Conservation (phyloP, 1,140 invertebrate genomes). For the Caenorhabditis inopinata region DNA sequence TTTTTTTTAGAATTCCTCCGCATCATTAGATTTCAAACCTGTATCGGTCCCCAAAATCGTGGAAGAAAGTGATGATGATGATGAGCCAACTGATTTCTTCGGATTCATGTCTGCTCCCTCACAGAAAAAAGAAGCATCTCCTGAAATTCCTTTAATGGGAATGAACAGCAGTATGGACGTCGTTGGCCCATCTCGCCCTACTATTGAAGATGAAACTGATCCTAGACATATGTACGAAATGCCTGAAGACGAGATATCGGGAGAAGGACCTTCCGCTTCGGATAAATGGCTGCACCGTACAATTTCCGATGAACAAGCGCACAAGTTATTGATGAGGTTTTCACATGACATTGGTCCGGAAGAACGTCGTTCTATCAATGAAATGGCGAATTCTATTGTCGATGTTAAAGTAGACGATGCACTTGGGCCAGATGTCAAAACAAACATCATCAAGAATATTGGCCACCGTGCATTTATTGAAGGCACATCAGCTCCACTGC, state of each 20-base stretch:
- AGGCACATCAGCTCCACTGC: slow-evolving; percentile 48
- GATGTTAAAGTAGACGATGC: slow-evolving; percentile 36
- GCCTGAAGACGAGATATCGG: background rate
- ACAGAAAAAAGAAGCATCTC: background rate
- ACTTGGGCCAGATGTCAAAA: slow-evolving; percentile 56
- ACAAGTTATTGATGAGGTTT: slow-evolving; percentile 3
- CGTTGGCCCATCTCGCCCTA: background rate
- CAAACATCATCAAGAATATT: slow-evolving; percentile 54
- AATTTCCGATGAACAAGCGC: background rate
- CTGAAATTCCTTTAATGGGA: background rate
- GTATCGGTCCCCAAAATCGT: background rate
- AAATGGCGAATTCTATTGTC: slow-evolving; percentile 8
- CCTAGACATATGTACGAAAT: background rate
- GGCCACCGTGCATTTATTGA: slow-evolving; percentile 44
- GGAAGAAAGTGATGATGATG: background rate
- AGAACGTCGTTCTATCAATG: background rate
- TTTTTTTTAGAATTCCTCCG: background rate
- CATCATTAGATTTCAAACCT: background rate
- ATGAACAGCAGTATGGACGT: slow-evolving; percentile 16
- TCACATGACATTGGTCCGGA: background rate
- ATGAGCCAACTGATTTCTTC: background rate
- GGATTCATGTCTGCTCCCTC: background rate
- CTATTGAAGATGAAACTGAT: background rate
- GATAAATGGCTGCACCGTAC: background rate
- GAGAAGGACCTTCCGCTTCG: background rate